Evolutionary conservation across 2,888 invertebrate species (phyloP).

Genomic region (Flabesymbios commensalis): DNA sequence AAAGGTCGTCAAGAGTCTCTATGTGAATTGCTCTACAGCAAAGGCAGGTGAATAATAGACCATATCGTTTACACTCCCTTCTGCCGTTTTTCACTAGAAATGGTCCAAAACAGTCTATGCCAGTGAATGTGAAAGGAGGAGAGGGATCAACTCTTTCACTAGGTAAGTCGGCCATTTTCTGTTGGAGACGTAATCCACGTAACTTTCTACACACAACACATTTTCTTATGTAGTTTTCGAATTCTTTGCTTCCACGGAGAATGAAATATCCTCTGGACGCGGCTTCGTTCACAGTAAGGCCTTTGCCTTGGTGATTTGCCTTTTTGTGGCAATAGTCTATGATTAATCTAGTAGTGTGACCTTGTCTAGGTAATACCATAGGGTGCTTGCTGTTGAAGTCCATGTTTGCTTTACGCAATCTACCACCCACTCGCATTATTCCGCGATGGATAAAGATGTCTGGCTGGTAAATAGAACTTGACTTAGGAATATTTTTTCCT

Average conservation of each 20-base stretch:
- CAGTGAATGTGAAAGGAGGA: conserved; percentile 16
- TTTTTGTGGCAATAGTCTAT: too few species aligned
- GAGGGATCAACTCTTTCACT: conserved; percentile 5
- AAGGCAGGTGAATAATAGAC: conserved; percentile 10
- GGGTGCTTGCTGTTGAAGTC: too few species aligned
- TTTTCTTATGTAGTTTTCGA: not conserved
- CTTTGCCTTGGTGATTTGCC: too few species aligned
- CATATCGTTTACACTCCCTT: conserved; percentile 5
- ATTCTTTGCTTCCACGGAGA: not conserved
- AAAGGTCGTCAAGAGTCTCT: conserved; percentile 21
- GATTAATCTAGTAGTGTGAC: too few species aligned
- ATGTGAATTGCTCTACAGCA: conserved; percentile 39
- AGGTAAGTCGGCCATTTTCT: conserved; percentile 29
- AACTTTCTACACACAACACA: conserved; percentile 16
- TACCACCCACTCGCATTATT: conserved; percentile 33
- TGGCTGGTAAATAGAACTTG: not conserved
- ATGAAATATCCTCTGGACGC: not conserved
- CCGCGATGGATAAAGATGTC: not conserved
- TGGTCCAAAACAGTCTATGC: conserved; percentile 16
- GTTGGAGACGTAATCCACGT: not conserved
- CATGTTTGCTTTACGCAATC: too few species aligned
- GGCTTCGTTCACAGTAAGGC: too few species aligned
- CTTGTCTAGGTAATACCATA: too few species aligned
- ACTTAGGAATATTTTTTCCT: too few species aligned
- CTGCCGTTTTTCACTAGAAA: conserved; percentile 6